Evolutionary conservation across 1,140 invertebrate genomes (phyloP).

Genomic region (Zophobas morio): DNA sequence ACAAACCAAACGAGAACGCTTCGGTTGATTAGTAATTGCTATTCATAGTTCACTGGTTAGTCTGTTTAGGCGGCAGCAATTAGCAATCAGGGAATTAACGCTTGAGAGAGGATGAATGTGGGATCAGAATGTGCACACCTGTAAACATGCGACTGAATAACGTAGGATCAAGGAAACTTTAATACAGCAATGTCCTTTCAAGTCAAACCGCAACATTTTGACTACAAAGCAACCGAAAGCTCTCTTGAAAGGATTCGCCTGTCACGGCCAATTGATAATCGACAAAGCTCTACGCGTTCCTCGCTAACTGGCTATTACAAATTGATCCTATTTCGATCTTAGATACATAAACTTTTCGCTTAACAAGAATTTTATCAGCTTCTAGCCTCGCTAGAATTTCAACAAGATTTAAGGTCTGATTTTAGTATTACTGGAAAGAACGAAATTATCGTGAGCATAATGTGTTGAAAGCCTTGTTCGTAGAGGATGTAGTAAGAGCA

Average conservation of each 20-base stretch:
- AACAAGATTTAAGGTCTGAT: no score
- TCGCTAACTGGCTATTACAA: not conserved
- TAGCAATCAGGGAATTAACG: constrained; percentile 40
- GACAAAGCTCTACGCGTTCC: constrained; percentile 23
- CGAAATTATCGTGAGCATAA: no score
- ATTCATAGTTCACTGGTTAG: constrained; percentile 22
- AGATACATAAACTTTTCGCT: not conserved
- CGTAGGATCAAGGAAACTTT: constrained; percentile 21
- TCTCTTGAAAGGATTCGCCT: constrained; percentile 31
- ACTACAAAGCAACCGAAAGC: constrained; percentile 15
- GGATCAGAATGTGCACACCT: constrained; percentile 25
- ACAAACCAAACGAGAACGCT: not conserved
- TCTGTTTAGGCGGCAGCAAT: constrained; percentile 18
- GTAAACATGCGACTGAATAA: constrained; percentile 26
- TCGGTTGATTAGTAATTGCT: constrained; percentile 28
- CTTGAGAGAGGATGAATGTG: constrained; percentile 26
- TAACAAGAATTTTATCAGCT: not conserved
- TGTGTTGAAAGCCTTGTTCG: no score
- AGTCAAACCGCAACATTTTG: constrained; percentile 20
- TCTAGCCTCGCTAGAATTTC: no score
- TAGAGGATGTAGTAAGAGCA: no score
- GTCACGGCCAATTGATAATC: constrained; percentile 34
- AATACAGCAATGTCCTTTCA: constrained; percentile 12
- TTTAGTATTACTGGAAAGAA: no score
- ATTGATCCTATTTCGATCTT: constrained; percentile 8